A percentile compares a stretch with the other conserved stretches of the same genome.
Conservation (phyloP, 2,888 invertebrate species). For the Trichopria drosophilae region DNA sequence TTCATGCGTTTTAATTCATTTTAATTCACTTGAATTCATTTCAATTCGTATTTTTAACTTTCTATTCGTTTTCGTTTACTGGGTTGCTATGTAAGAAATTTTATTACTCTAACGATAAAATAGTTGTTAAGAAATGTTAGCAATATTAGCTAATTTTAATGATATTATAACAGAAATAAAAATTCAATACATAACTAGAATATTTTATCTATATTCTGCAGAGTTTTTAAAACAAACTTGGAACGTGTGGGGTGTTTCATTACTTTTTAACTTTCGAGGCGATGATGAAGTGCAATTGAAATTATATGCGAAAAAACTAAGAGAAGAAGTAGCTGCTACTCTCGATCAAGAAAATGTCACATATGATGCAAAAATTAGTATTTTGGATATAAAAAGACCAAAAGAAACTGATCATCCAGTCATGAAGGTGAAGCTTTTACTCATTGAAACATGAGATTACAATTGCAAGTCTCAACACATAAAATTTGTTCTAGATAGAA, state of each 20-base stretch:
- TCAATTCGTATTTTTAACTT: too few species aligned
- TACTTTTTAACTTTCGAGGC: slow-evolving; percentile 47
- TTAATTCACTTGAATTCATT: too few species aligned
- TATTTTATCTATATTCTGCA: too few species aligned
- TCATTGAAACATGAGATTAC: neutral
- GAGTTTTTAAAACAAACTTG: slow-evolving; percentile 51
- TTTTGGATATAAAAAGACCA: slow-evolving; percentile 37
- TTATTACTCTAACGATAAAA: too few species aligned
- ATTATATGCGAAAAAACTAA: slow-evolving; percentile 49
- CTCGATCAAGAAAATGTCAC: slow-evolving; percentile 46
- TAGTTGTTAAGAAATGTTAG: too few species aligned
- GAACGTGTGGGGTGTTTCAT: slow-evolving; percentile 51
- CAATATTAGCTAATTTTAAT: too few species aligned
- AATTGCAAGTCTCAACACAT: neutral
- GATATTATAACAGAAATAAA: too few species aligned
- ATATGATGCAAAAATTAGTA: slow-evolving; percentile 43
- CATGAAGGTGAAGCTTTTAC: slow-evolving; percentile 38
- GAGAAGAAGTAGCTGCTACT: slow-evolving; percentile 48
- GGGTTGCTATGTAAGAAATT: too few species aligned
- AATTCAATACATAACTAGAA: too few species aligned
- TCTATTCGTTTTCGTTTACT: too few species aligned
- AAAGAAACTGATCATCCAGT: slow-evolving; percentile 39
- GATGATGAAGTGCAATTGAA: slow-evolving; percentile 48
- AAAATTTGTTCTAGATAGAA: slow-evolving; percentile 24
- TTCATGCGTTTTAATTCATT: too few species aligned